Base-by-base conservation (phyloP, 2,797 vertebrate genomes). In the Peromyscus aztecus region DNA sequence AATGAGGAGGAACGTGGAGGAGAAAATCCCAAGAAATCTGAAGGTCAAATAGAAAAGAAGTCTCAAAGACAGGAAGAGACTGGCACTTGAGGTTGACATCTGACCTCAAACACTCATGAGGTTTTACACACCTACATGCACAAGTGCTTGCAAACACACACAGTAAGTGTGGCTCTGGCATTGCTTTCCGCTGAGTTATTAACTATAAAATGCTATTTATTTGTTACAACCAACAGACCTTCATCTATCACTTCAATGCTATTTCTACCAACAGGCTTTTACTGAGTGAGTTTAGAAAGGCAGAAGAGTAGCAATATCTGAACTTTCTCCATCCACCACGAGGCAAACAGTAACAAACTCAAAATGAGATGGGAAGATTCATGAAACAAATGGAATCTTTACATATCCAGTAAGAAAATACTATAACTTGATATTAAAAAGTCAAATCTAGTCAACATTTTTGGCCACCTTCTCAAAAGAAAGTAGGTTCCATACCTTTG, bases 401-500 rank as follows among this genome's bases (percentile, higher is more conserved):
- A 86, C 11, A 29, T 87, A 49, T 77, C 81, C 23, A 75, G 73
- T 57, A 76, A 92, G 55, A 92, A 86, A 88, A 40, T 57, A 94
- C 0, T 21, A 24, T 80, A 93, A 76, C 29, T 43, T 77, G 40
- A 3, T 19, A 73, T 55, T 55, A 71, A 40, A 69, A 61, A 84
- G 16, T 73, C 52, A 52, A 24, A 78, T 52, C 34, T 75, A 57
- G 55, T 3, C n/a, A 82, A 61, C n/a, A 85, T 19, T 59, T 86
- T 21, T 78, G 55, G 52, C 2, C 34, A 89, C 94, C 65, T 82
- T 91, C 57, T 63, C 23, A 27, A 81, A 92, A 76, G 40, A 21
- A 17, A 49, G 89, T 31, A 46, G 27, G 83, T 81, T 80, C 97
- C 99, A 31, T 99, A 99, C 99, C 99, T 99, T 99, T 98, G 99